These are phyloP conservation scores for Caenorhabditis sp. DNA, from an alignment of 2,888 invertebrate species.

Conservation along the genomic window DNA sequence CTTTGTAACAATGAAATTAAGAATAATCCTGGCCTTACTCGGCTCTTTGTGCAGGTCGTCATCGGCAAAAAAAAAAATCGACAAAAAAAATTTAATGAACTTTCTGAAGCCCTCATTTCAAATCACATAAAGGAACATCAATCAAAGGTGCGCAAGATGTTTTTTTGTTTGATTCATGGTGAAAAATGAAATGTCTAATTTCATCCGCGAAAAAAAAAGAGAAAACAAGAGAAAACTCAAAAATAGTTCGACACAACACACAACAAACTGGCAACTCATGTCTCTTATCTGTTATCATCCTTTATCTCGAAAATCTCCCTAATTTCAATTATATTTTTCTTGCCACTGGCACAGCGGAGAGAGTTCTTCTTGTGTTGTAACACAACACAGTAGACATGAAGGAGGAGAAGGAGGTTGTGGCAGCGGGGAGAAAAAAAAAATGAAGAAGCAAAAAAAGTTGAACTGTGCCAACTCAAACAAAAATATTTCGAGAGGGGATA, in stretches of 20 bases:
- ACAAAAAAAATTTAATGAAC: no score
- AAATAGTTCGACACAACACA: neutral
- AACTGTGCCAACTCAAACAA: constrained; percentile 5
- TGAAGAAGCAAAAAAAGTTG: neutral
- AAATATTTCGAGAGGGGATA: neutral
- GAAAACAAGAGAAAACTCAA: neutral
- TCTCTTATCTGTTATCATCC: neutral
- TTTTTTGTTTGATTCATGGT: neutral
- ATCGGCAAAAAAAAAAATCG: no score
- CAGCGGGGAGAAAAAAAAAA: neutral
- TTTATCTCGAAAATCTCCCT: neutral
- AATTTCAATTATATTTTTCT: neutral
- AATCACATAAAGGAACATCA: no score
- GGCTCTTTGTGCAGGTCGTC: no score
- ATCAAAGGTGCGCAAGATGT: no score
- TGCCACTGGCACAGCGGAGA: neutral
- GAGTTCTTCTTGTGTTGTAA: neutral
- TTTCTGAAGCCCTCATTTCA: no score
- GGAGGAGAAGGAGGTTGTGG: neutral
- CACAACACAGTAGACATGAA: neutral
- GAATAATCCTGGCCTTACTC: no score
- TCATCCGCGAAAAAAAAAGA: neutral
- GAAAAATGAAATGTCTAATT: neutral
- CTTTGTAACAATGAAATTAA: no score
- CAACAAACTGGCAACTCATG: neutral